Base-by-base conservation (phyloP, 2,113 vertebrate genomes). In the Vireo altiloquus region DNA sequence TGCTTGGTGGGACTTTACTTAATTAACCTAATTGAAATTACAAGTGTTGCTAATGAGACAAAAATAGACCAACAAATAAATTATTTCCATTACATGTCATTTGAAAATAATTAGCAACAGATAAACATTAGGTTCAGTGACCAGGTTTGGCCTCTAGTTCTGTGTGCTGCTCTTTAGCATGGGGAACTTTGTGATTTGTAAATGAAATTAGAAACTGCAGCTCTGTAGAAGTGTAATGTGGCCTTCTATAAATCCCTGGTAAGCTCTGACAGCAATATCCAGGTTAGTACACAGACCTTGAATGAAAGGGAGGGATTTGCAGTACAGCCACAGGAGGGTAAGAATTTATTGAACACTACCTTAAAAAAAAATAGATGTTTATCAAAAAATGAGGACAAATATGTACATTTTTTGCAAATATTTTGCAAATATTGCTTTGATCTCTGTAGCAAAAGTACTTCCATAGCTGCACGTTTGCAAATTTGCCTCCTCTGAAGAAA, bases 31-130 rank as follows among this genome's bases (percentile, higher is more conserved):
- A 83, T 12, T 96, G 91, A 96, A 96, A 91, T 68, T 79, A 84
- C 83, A 57, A 25, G 57, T 86, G 57, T 91, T 92, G 89, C 89
- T 94, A 97, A 95, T 95, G 82, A 98, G 93, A 95, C 46, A 94
- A 95, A 97, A 94, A 78, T 84, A 87, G 75, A 50, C 71, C 61
- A 75, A 82, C 24, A 92, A 90, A 92, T 88, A 94, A 92, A 93
- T 81, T 82, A 65, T 90, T 87, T 83, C 46, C 78, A 93, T 93
- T 94, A 92, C 94, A 68, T 76, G 49, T 66, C 60, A 89, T 92
- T 94, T 95, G 61, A 87, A 96, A 95, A 96, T 93, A 93, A 96
- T 97, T 96, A 93, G 42, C 35, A 71, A 39, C 83, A 75, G 59
- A 79, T 70, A 96, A 97, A 90, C 70, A 30, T 87, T 87, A 57